phyloP scores from a whole-genome alignment of 2,113 vertebrate species.

The Leucoraja erinaceus region DNA sequence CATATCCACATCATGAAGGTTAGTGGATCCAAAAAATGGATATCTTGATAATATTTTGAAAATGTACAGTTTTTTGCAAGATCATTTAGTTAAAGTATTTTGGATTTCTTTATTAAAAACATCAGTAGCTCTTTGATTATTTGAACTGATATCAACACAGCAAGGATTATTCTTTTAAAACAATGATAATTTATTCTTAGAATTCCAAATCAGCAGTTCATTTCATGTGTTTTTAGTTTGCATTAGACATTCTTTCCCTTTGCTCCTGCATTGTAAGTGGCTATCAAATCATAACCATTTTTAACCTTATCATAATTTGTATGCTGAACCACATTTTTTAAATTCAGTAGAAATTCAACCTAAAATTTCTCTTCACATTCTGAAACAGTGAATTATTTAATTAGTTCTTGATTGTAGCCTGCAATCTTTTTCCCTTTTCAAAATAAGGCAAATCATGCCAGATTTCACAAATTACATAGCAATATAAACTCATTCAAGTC shows the following conservation, averaged over 20 bases:
- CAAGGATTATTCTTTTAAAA: neutral
- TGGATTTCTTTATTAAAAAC: neutral
- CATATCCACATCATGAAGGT: neutral
- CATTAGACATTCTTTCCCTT: neutral
- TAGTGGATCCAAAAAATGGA: neutral
- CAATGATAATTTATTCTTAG: slow-evolving; percentile 19
- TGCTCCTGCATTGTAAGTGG: neutral
- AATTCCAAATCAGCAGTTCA: slow-evolving; percentile 23
- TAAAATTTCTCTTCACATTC: slow-evolving; percentile 23
- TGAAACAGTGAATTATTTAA: slow-evolving; percentile 33
- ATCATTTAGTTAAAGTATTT: neutral
- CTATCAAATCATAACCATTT: neutral
- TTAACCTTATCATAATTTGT: neutral
- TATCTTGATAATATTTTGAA: neutral
- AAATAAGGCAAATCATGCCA: slow-evolving; percentile 10
- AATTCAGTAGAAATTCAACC: slow-evolving; percentile 18
- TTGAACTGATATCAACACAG: neutral
- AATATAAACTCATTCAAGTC: neutral
- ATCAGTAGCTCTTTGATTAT: neutral
- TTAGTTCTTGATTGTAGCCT: slow-evolving; percentile 31
- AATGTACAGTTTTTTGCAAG: neutral
- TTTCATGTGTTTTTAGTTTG: neutral
- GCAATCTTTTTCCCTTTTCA: slow-evolving; percentile 33
- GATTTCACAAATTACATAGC: slow-evolving; percentile 14
- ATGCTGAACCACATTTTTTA: neutral